A percentile compares a stretch with the other conserved stretches of the same genome.
phyloP scores from a whole-genome alignment of 2,113 vertebrate genomes.

The Oryzias curvinotus region DNA sequence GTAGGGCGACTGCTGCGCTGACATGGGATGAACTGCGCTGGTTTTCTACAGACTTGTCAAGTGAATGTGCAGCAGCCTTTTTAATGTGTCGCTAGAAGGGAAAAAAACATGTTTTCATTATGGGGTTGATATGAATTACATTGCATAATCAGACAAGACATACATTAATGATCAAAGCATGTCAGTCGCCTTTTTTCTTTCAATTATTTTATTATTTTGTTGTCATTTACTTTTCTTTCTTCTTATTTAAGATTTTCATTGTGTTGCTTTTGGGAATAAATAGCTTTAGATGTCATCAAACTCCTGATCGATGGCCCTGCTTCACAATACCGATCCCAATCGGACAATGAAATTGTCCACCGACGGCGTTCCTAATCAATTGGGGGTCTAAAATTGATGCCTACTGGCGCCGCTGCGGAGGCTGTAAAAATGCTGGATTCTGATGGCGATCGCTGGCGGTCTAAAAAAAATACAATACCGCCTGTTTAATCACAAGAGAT shows the following conservation, averaged over 20 bases:
- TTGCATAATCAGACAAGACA: neutral
- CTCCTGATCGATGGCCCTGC: conserved; percentile 56
- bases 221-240: conserved; percentile 7
- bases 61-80: neutral
- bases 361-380: conserved; percentile 67
- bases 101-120: neutral
- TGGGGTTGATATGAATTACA: neutral
- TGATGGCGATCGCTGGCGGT: conserved; percentile 67
- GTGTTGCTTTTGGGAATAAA: conserved; percentile 29
- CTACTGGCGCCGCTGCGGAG: conserved; percentile 31
- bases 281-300: conserved; percentile 41
- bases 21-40: conserved; percentile 23
- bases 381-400: conserved; percentile 40
- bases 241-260: conserved; percentile 25
- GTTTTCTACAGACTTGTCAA: neutral
- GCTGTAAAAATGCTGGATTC: conserved; percentile 59
- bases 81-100: neutral
- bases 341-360: conserved; percentile 65
- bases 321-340: conserved; percentile 67
- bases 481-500: conserved; percentile 66
- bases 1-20: conserved; percentile 25
- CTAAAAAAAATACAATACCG: conserved; percentile 64
- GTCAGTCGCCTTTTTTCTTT: neutral
- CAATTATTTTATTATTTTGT: neutral
- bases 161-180: too few relatives aligned